Percentiles rank a stretch among this genome's conserved stretches.
phyloP scores from a whole-genome alignment of 2,797 vertebrate genomes.

The Acropternis orthonyx region DNA sequence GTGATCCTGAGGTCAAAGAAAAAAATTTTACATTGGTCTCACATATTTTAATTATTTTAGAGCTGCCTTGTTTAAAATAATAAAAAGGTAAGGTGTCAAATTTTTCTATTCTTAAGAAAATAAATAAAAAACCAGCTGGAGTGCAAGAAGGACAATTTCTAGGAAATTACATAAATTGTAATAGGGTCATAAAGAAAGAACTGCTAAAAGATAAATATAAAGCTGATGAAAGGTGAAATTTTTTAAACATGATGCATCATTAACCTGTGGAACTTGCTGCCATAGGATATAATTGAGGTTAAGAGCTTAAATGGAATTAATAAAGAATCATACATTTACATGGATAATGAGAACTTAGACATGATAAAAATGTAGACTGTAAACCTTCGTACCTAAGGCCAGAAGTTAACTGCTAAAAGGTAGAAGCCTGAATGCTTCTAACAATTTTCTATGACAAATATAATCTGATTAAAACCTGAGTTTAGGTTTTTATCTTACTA shows the following conservation, averaged over 20 bases:
- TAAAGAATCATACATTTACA: conserved; percentile 34
- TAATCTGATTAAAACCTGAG: background rate
- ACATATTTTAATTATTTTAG: background rate
- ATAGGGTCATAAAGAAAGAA: background rate
- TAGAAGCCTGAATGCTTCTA: background rate
- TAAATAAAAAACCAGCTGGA: background rate
- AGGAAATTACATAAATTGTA: background rate
- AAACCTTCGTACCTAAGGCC: background rate
- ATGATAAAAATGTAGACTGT: background rate
- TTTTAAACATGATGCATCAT: background rate
- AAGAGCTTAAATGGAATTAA: conserved; percentile 42
- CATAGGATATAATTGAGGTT: conserved; percentile 18
- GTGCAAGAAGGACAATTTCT: background rate
- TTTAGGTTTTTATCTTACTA: background rate
- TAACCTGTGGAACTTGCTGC: conserved; percentile 36
- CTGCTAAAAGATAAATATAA: conserved; percentile 15
- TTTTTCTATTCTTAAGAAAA: background rate
- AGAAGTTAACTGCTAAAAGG: conserved; percentile 26
- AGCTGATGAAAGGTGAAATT: background rate
- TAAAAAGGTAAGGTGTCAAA: background rate
- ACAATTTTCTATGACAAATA: background rate
- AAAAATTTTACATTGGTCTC: accelerated
- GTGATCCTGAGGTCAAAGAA: background rate
- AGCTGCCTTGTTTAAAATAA: background rate
- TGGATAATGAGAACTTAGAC: conserved; percentile 7